These are phyloP conservation scores for Macrocentrus cingulum DNA, from an alignment of 1,140 invertebrate genomes.

Conservation along the genomic window DNA sequence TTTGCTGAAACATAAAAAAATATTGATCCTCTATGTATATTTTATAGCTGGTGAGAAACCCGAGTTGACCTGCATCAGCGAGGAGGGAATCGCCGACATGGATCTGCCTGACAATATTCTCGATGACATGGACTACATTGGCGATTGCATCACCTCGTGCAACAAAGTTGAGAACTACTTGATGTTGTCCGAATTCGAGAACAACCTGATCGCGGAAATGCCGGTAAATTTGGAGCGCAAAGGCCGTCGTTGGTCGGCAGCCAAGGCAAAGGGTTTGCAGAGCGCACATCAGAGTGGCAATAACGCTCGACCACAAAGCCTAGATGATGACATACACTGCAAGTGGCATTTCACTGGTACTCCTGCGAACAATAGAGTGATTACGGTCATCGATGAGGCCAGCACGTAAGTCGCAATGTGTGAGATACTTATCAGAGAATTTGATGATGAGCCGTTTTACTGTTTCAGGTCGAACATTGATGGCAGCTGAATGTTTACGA, in stretches of 20 bases:
- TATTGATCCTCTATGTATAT: no score
- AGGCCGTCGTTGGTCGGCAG: conserved; percentile 71
- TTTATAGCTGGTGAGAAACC: conserved; percentile 67
- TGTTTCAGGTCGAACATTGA: not conserved
- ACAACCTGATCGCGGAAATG: conserved; percentile 79
- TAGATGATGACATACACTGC: conserved; percentile 36
- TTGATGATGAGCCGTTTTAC: no score
- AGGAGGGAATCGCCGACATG: conserved; percentile 82
- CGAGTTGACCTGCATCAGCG: conserved; percentile 84
- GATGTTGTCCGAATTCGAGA: conserved; percentile 85
- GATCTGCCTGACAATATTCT: conserved; percentile 80
- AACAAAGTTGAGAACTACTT: conserved; percentile 87
- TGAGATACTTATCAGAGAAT: no score
- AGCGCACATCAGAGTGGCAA: conserved; percentile 26
- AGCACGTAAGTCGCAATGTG: conserved; percentile 56
- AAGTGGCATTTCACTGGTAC: conserved; percentile 50
- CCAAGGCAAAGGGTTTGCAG: conserved; percentile 47
- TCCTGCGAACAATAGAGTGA: conserved; percentile 63
- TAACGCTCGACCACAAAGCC: conserved; percentile 21
- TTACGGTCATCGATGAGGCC: conserved; percentile 75
- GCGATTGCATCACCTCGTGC: conserved; percentile 85
- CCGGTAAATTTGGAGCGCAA: conserved; percentile 71
- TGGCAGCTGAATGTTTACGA: not conserved
- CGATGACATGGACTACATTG: conserved; percentile 79
- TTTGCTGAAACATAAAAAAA: no score